phyloP scores from a whole-genome alignment of 2,797 vertebrate genomes.

The Pterois miles region DNA sequence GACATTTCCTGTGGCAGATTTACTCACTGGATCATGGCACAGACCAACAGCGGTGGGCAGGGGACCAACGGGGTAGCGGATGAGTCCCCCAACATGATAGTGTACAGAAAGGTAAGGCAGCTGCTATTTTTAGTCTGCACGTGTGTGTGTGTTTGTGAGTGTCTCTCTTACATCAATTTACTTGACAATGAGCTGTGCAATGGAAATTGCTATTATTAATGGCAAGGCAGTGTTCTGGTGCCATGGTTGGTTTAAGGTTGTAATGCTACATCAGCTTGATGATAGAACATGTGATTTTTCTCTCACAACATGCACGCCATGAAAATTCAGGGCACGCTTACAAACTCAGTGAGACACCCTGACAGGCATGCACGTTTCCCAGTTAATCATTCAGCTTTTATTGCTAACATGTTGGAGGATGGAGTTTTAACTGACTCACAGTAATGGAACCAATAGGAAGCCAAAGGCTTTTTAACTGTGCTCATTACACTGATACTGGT shows the following conservation, averaged over 20 bases:
- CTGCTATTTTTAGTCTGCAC: conserved; percentile 65
- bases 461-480: conserved; percentile 35
- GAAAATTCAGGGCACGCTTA: conserved; percentile 8
- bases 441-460: conserved; percentile 47
- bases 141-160: conserved; percentile 18
- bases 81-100: conserved; percentile 97
- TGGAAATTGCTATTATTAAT: conserved; percentile 54
- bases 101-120: conserved; percentile 95
- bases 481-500: conserved; percentile 36
- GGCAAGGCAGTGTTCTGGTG: conserved; percentile 32
- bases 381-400: conserved; percentile 31
- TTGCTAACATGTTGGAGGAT: conserved; percentile 18
- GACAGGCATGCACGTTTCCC: conserved; percentile 4
- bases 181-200: conserved; percentile 43
- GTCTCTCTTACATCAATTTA: conserved; percentile 53
- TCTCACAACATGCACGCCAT: conserved; percentile 27
- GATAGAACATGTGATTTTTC: conserved; percentile 26
- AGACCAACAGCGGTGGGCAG: conserved; percentile 94
- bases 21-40: conserved; percentile 90
- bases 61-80: conserved; percentile 94
- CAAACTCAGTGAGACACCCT: neutral
- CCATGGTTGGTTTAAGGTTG: conserved; percentile 46
- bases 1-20: conserved; percentile 75
- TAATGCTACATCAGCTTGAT: conserved; percentile 36
- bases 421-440: conserved; percentile 34